These are phyloP conservation scores for Lamprologus tigripictilis DNA, from an alignment of 2,113 vertebrate species.

Conservation along the genomic window DNA sequence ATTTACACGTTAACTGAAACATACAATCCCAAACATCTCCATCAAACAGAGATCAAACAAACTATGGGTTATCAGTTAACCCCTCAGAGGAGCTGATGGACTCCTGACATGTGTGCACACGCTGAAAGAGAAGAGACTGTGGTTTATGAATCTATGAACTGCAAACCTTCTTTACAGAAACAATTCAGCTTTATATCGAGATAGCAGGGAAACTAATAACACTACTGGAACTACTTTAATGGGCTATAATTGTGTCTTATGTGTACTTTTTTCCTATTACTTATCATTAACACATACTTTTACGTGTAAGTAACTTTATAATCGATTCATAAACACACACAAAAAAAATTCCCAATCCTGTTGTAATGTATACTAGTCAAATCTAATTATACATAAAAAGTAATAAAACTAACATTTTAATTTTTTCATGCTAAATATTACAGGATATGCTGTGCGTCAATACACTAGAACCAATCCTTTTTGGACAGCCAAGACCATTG, in stretches of 20 bases:
- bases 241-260: background rate
- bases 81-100: background rate
- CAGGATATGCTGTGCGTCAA: background rate
- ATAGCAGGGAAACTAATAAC: background rate
- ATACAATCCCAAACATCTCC: background rate
- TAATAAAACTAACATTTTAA: rapidly evolving
- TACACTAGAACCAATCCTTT: background rate
- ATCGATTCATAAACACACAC: background rate
- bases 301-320: background rate
- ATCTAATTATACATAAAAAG: background rate
- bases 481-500: background rate
- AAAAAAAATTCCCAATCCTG: background rate
- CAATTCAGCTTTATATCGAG: background rate
- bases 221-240: background rate
- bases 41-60: background rate
- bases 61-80: background rate
- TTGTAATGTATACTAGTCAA: background rate
- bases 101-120: background rate
- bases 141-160: background rate
- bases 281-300: background rate
- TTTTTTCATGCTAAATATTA: background rate
- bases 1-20: background rate
- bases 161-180: background rate
- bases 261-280: background rate
- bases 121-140: background rate